phyloP scores from a whole-genome alignment of 2,888 invertebrate genomes.

The Melipona bicolor region DNA sequence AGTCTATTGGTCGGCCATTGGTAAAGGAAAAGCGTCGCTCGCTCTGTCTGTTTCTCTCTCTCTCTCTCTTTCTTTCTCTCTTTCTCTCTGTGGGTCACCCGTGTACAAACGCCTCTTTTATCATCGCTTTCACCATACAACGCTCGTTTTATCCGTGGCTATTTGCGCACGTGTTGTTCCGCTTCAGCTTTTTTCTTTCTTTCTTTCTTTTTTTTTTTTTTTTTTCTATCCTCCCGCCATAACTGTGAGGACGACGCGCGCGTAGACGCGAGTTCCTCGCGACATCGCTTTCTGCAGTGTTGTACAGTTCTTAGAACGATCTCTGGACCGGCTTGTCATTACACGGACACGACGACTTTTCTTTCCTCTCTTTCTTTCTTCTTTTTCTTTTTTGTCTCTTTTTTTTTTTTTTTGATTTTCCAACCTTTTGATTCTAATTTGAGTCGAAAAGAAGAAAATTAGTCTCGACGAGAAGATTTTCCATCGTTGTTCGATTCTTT shows the following conservation, averaged over 20 bases:
- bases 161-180: conserved; percentile 68
- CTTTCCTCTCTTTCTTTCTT: neutral
- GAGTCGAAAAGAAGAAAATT: neutral
- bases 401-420: neutral
- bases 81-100: too few species aligned
- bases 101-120: neutral
- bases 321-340: conserved; percentile 34
- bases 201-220: too few species aligned
- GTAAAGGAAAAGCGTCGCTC: neutral
- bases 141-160: conserved; percentile 64
- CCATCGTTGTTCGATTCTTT: neutral
- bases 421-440: neutral
- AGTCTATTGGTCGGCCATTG: neutral
- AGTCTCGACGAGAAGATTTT: neutral
- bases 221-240: conserved; percentile 22
- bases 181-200: conserved; percentile 60
- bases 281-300: conserved; percentile 50
- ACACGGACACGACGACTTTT: neutral
- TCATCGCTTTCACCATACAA: conserved; percentile 44
- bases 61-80: neutral
- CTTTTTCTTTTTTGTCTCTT: neutral
- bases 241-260: conserved; percentile 49
- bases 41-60: neutral
- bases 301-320: conserved; percentile 37
- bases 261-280: conserved; percentile 34